Evolutionary conservation across 2,113 vertebrate genomes (phyloP).

Genomic region (Pungitius pungitius): DNA sequence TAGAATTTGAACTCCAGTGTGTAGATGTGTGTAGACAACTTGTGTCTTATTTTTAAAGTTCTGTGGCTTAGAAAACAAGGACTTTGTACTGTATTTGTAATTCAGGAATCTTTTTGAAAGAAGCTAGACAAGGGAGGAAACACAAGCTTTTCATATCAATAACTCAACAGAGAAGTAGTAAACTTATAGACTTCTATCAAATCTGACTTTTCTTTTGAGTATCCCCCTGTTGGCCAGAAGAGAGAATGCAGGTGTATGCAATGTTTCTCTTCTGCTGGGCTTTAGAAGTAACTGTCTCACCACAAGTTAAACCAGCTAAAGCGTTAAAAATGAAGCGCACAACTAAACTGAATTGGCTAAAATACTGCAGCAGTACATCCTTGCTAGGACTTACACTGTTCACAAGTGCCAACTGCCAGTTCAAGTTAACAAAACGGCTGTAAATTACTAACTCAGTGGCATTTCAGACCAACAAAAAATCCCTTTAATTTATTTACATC

Average conservation of each 20-base stretch:
- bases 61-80: neutral
- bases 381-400: neutral
- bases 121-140: neutral
- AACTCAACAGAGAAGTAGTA: neutral
- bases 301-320: neutral
- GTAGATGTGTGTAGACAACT: no score
- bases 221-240: neutral
- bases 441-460: neutral
- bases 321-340: neutral
- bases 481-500: neutral
- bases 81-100: no score
- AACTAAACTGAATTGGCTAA: neutral
- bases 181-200: neutral
- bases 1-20: slow-evolving; percentile 41
- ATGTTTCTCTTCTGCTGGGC: neutral
- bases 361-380: neutral
- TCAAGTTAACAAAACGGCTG: neutral
- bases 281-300: neutral
- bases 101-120: neutral
- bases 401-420: neutral
- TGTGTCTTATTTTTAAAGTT: neutral
- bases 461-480: neutral
- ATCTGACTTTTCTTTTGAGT: neutral
- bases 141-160: neutral
- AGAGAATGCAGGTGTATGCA: no score